Percentiles rank a stretch among this genome's conserved stretches.
Evolutionary conservation across 2,797 vertebrate genomes (phyloP).

Genomic region (Holocentrus rufus): DNA sequence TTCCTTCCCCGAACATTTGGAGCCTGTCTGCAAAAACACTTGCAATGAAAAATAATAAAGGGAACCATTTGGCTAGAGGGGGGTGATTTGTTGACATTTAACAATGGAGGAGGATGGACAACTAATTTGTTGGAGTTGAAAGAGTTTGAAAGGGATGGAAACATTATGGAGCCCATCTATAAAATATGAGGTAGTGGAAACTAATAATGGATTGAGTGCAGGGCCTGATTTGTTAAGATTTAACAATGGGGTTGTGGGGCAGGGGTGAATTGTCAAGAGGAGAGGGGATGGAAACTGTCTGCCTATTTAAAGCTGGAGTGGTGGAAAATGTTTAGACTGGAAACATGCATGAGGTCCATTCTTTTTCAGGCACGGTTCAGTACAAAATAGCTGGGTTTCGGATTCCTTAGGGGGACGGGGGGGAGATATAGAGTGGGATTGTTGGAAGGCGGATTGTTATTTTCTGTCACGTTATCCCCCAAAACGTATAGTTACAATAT

Average conservation of each 20-base stretch:
- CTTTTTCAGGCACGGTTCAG: conserved; percentile 62
- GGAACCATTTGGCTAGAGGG: conserved; percentile 30
- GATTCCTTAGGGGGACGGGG: conserved; percentile 62
- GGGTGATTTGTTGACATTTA: conserved; percentile 63
- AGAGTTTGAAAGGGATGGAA: conserved; percentile 58
- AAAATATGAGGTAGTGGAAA: conserved; percentile 65
- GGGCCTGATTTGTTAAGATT: conserved; percentile 70
- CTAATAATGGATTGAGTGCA: conserved; percentile 66
- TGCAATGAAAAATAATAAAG: conserved; percentile 28
- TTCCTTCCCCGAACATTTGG: conserved; percentile 45
- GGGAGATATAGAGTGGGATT: conserved; percentile 55
- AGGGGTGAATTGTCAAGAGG: conserved; percentile 74
- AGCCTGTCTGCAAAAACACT: conserved; percentile 62
- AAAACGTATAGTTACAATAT: conserved; percentile 57
- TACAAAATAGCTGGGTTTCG: conserved; percentile 66
- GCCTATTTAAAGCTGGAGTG: conserved; percentile 77
- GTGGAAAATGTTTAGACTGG: conserved; percentile 73
- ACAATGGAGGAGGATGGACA: conserved; percentile 53
- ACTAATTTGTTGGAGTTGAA: conserved; percentile 59
- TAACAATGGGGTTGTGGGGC: conserved; percentile 76
- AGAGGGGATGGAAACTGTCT: conserved; percentile 66
- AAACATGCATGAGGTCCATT: conserved; percentile 70
- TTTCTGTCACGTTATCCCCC: conserved; percentile 60
- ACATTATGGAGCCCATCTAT: conserved; percentile 54
- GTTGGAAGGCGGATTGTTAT: conserved; percentile 55